These are phyloP conservation scores for Myrmophylax atrothorax DNA, from an alignment of 2,113 vertebrate genomes.

Conservation along the genomic window DNA sequence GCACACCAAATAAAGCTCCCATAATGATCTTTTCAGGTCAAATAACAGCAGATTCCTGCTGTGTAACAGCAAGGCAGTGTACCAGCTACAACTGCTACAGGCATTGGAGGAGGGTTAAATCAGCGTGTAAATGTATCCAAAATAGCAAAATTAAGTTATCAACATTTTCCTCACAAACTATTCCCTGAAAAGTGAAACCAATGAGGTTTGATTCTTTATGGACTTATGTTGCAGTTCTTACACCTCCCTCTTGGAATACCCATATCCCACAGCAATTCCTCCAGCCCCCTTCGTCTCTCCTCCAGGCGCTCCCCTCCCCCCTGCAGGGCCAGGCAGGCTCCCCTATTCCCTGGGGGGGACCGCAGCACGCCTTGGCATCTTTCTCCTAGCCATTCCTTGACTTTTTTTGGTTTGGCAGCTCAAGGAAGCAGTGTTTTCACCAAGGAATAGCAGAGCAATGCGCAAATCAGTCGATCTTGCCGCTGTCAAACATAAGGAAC, in stretches of 20 bases:
- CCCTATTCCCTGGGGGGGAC: background rate
- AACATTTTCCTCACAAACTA: background rate
- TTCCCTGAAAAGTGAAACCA: background rate
- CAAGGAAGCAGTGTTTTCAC: background rate
- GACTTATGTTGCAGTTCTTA: background rate
- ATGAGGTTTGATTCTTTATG: background rate
- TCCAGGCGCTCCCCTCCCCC: background rate
- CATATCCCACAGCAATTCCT: background rate
- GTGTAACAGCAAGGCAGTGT: background rate
- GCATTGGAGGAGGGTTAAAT: background rate
- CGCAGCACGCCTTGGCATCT: background rate
- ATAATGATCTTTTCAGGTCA: conserved; percentile 53
- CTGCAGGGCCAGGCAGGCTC: background rate
- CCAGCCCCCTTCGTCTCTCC: background rate
- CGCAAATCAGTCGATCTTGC: background rate
- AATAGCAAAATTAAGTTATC: background rate
- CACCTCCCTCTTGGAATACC: background rate
- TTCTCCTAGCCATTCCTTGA: background rate
- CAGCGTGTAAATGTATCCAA: background rate
- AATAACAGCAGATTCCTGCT: conserved; percentile 45
- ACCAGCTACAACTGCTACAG: background rate
- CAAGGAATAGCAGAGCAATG: background rate
- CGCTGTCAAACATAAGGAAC: conserved; percentile 14
- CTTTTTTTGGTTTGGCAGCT: background rate
- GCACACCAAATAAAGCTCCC: conserved; percentile 42